Base-by-base conservation (phyloP, 2,113 vertebrate species). In the Neodontobutis hainanensis region DNA sequence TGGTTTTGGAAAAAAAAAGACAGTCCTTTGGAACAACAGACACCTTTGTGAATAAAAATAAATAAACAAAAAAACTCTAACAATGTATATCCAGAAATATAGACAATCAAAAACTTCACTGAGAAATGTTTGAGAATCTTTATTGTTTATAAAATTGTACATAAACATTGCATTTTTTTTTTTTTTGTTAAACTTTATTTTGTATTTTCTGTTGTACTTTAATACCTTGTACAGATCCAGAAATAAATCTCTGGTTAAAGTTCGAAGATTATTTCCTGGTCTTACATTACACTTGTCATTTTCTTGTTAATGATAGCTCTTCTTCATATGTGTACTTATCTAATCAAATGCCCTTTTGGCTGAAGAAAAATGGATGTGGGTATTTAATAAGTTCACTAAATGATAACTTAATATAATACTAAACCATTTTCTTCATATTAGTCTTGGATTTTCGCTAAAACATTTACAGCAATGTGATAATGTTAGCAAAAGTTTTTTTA, bases 181-280 rank as follows among this genome's bases (percentile, higher is more conserved):
- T 43, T 64, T 94, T 96, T 96, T 95, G 93, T 96, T 96, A 91
- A 95, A 93, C 95, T 96, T 98, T 96, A 95, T 98, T 99, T 98
- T 98, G 95, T 98, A 97, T 96, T 93, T 97, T 93, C 85, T 97
- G 95, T 98, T 98, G 94, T 98, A 94, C 94, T 97, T 98, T 97
- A 97, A 95, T 98, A 98, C 94, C 94, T 96, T 95, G 93, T 98
- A 96, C 94, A 97, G 92, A 93, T 98, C 97, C 96, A 98, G 96
- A 96, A 99, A 98, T 98, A 99, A 99, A 97, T 87, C 90, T 96
- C 95, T 99, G 97, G 96, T 96, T 95, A 95, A 88, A 51, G 82
- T 88, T 87, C 49, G 2, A 34, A 70, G 16, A 76, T 38, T 14
- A 70, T 40, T 0, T 10, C 38, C 38, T 69, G 11, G 49, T 69